Base-by-base conservation (phyloP, 2,797 vertebrate genomes). In the Pseudomugil tenellus region DNA sequence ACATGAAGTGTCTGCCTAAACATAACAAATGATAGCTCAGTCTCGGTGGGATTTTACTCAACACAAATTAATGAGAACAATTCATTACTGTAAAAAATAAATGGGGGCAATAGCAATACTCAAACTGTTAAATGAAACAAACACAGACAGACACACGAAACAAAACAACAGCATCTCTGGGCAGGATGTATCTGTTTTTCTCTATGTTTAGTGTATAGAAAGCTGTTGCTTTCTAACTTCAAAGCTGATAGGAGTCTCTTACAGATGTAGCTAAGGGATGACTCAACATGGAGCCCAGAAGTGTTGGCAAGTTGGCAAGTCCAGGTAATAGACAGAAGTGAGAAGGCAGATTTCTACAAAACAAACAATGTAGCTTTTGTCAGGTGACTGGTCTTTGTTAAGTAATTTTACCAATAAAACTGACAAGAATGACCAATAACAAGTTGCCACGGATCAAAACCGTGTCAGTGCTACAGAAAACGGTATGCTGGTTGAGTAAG, bases 361-460 rank as follows among this genome's bases (percentile, higher is more conserved):
- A 51, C 12, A 26, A 51, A 51, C 3, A 25, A 23, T 10, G 21
- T n/a, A n/a, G 41, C 41, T 7, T 43, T 43, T 25, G 46, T 49
- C 23, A 9, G n/a, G 19, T 29, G 26, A 4, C 26, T 66, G 37
- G 68, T 78, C 21, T 21, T 63, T 43, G 46, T 62, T 51, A 31
- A 80, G 80, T 72, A 58, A 25, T 68, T 63, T 68, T n/a, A 46
- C 17, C 25, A 48, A 53, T 62, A 46, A 34, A 54, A 28, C 65
- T 67, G 23, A 32, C 34, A 61, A 49, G 55, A 49, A 58, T 48
- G 41, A 74, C 23, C 31, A 71, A 3, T 29, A 29, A 34, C 2
- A 4, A 49, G 34, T 34, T 69, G 56, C 37, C 28, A 58, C 17
- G 34, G 23, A 53, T 72, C 55, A 74, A n/a, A 73, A 49, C 13